Evolutionary conservation across 1,140 invertebrate genomes (phyloP).

Genomic region (Helicoverpa zea): DNA sequence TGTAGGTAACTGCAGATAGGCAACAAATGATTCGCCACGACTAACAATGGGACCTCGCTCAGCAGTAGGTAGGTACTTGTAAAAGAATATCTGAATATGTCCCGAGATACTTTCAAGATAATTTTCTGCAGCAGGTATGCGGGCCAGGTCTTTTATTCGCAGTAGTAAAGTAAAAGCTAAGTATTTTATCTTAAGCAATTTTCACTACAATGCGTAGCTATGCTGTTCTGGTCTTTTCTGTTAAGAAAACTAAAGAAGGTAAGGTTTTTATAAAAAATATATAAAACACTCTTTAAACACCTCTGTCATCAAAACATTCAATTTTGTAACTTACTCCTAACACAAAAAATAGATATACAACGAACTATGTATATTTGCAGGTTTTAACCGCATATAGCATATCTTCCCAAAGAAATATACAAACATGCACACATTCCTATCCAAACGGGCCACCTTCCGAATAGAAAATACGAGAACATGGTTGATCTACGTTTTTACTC

Average conservation of each 20-base stretch:
- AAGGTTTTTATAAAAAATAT: neutral
- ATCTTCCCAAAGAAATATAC: neutral
- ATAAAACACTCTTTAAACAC: no score
- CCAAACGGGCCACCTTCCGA: conserved; percentile 9
- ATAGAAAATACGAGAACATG: conserved; percentile 9
- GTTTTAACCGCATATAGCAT: neutral
- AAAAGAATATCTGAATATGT: conserved; percentile 40
- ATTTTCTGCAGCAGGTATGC: conserved; percentile 39
- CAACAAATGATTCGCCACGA: conserved; percentile 4
- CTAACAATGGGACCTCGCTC: conserved; percentile 8
- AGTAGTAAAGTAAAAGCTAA: conserved; percentile 26
- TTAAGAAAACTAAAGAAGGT: neutral
- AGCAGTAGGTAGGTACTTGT: neutral
- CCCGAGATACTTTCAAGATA: conserved; percentile 33
- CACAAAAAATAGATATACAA: no score
- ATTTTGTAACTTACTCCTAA: no score
- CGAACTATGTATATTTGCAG: neutral
- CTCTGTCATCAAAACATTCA: no score
- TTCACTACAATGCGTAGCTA: conserved; percentile 5
- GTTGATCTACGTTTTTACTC: conserved; percentile 1
- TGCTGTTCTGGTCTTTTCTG: neutral
- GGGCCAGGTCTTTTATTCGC: conserved; percentile 24
- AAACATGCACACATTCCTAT: neutral
- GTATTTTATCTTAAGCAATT: conserved; percentile 1
- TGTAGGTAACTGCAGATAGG: neutral